A percentile compares a stretch with the other conserved stretches of the same genome.
Conservation (phyloP, 2,888 invertebrate species). For the Parnassius glacialis region DNA sequence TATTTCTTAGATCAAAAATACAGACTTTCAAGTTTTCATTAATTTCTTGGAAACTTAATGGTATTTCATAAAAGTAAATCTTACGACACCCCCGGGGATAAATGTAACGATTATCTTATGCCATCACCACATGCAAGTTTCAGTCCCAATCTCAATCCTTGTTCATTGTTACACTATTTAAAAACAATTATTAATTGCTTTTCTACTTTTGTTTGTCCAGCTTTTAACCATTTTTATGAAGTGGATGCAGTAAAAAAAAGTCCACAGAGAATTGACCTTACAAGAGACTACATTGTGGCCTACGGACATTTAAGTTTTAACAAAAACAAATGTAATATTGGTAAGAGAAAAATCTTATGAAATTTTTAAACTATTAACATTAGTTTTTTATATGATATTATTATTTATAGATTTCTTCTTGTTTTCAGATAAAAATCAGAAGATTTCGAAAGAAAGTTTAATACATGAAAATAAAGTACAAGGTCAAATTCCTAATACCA, state of each 20-base stretch:
- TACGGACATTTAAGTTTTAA: slow-evolving; percentile 29
- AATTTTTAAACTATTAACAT: background rate
- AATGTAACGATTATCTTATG: too few relatives aligned
- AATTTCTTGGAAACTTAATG: too few relatives aligned
- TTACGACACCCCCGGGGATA: too few relatives aligned
- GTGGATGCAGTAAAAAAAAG: slow-evolving; percentile 11
- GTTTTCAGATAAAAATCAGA: background rate
- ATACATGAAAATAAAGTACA: background rate
- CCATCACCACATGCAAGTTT: too few relatives aligned
- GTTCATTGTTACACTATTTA: too few relatives aligned
- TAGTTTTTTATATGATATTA: too few relatives aligned
- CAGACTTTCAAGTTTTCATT: too few relatives aligned
- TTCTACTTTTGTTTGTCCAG: background rate
- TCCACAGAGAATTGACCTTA: slow-evolving; percentile 2
- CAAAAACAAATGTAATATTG: slow-evolving; percentile 27
- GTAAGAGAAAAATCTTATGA: slow-evolving; percentile 28
- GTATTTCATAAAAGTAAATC: too few relatives aligned
- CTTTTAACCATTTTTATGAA: slow-evolving; percentile 15
- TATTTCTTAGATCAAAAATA: too few relatives aligned
- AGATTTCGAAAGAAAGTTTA: background rate
- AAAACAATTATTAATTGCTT: too few relatives aligned
- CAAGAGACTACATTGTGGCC: slow-evolving; percentile 30
- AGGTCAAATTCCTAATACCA: slow-evolving; percentile 1
- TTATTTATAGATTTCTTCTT: too few relatives aligned
- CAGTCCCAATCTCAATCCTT: too few relatives aligned